Evolutionary conservation across 2,888 invertebrate genomes (phyloP).

Genomic region (Limenitis camilla): DNA sequence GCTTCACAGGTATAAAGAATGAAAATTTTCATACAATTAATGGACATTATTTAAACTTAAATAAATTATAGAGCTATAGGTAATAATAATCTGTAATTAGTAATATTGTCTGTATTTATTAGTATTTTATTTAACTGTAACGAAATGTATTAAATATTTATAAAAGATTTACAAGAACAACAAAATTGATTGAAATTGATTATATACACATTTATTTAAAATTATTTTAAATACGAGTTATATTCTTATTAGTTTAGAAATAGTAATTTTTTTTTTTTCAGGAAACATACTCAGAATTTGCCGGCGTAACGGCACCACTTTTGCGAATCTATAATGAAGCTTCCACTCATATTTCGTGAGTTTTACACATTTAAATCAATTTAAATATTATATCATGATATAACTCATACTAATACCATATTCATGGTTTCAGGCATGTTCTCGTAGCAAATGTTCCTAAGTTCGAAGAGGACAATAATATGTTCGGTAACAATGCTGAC

Average conservation of each 20-base stretch:
- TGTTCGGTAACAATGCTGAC: constrained; percentile 1
- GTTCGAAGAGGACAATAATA: background rate
- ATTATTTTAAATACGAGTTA: background rate
- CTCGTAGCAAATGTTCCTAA: constrained; percentile 21
- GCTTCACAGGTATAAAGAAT: constrained; percentile 57
- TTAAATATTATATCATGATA: background rate
- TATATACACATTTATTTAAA: too few species aligned
- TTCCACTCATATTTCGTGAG: constrained; percentile 48
- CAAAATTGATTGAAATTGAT: constrained; percentile 19
- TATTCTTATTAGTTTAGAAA: background rate
- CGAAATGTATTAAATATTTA: too few species aligned
- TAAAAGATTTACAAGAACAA: too few species aligned
- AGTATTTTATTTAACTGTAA: too few species aligned
- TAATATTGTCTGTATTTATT: too few species aligned
- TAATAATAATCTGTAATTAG: too few species aligned
- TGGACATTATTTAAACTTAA: background rate
- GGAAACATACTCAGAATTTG: constrained; percentile 52
- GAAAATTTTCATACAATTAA: constrained; percentile 21
- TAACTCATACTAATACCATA: background rate
- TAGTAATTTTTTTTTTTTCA: constrained; percentile 22
- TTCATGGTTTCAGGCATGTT: constrained; percentile 22
- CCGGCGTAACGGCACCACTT: constrained; percentile 47
- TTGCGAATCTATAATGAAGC: constrained; percentile 53
- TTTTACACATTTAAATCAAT: background rate
- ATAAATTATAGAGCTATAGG: background rate